These are phyloP conservation scores for Oligia strigilis DNA, from an alignment of 2,888 invertebrate genomes.

Conservation along the genomic window DNA sequence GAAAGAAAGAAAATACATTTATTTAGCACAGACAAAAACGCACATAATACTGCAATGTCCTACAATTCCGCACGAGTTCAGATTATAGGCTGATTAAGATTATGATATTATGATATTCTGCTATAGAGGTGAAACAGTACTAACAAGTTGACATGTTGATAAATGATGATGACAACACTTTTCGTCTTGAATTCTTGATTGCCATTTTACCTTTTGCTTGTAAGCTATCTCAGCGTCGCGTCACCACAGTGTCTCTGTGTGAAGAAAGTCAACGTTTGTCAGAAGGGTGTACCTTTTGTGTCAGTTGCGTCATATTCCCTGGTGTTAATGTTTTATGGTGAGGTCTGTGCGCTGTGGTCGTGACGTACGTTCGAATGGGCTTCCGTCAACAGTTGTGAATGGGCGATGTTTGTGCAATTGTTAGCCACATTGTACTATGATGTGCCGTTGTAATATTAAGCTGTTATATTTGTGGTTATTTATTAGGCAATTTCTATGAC, in stretches of 20 bases:
- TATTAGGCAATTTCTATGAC: neutral
- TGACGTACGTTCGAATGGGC: constrained; percentile 32
- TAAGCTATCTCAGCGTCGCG: neutral
- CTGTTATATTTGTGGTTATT: neutral
- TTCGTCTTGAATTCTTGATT: too few relatives aligned
- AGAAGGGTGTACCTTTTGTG: constrained; percentile 1
- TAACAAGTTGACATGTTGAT: neutral
- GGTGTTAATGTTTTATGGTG: constrained; percentile 11
- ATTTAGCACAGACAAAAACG: too few relatives aligned
- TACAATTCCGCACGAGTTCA: too few relatives aligned
- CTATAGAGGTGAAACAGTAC: too few relatives aligned
- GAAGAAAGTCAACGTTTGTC: constrained; percentile 24
- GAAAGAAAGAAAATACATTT: too few relatives aligned
- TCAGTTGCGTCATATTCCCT: constrained; percentile 26
- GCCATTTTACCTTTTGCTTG: neutral
- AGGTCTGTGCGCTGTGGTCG: constrained; percentile 5
- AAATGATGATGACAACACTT: too few relatives aligned
- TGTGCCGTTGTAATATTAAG: constrained; percentile 3
- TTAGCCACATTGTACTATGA: neutral
- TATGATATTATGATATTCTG: too few relatives aligned
- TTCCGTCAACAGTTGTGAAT: constrained; percentile 37
- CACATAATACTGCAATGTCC: too few relatives aligned
- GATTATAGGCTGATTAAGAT: too few relatives aligned
- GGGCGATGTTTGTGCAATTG: constrained; percentile 31
- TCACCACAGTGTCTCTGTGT: neutral